A percentile compares a stretch with the other conserved stretches of the same genome.
Conservation (phyloP, 2,797 vertebrate species). For the Danio albolineatus region DNA sequence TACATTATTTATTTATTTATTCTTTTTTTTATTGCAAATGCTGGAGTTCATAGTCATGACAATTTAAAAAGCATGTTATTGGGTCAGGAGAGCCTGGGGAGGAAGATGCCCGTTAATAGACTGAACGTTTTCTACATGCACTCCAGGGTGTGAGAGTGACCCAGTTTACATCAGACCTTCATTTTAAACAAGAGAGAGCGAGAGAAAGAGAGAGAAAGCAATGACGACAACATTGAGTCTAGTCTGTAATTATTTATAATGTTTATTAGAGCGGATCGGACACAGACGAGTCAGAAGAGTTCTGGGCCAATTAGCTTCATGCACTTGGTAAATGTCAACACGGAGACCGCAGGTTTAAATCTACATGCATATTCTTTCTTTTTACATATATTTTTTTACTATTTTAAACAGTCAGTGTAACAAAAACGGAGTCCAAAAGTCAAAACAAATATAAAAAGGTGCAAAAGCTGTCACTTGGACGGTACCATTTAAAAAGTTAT, state of each 20-base stretch:
- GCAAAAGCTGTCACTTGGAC: not conserved
- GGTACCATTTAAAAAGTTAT: not conserved
- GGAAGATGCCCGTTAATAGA: constrained; percentile 82
- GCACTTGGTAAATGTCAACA: too few relatives aligned
- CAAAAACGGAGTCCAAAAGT: too few relatives aligned
- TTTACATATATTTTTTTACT: too few relatives aligned
- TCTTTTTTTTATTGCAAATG: not conserved
- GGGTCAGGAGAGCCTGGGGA: constrained; percentile 80
- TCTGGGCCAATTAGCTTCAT: constrained; percentile 17
- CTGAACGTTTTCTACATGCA: constrained; percentile 80
- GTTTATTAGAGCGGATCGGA: constrained; percentile 18
- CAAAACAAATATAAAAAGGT: not conserved
- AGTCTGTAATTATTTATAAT: constrained; percentile 28
- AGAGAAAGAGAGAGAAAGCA: constrained; percentile 16
- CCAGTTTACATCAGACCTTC: constrained; percentile 78
- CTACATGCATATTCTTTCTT: too few relatives aligned
- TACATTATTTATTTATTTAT: too few relatives aligned
- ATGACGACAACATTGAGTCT: constrained; percentile 3
- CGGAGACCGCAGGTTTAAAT: too few relatives aligned
- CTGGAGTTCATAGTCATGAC: constrained; percentile 50
- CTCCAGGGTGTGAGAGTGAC: constrained; percentile 81
- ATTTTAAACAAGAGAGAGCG: constrained; percentile 65
- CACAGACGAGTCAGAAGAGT: constrained; percentile 1
- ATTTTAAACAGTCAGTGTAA: too few relatives aligned
- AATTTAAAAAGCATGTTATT: constrained; percentile 52